Evolutionary conservation across 2,113 vertebrate genomes (phyloP), one percentile per base, ranked within the genome.

Genomic region (Chaenogobius annularis): DNA sequence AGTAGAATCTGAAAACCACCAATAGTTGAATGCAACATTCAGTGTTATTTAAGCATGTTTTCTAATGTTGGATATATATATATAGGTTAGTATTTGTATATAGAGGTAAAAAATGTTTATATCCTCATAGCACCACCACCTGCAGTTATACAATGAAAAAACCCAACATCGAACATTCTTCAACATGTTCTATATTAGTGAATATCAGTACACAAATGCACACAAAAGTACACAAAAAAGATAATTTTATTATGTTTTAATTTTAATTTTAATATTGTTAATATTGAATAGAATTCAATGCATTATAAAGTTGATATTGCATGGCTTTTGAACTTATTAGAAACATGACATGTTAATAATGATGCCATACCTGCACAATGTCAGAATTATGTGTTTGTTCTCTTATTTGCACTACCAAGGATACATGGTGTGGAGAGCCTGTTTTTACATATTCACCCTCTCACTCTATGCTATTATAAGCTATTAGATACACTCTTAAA

Each of bases 401-500:
- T 19, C 17, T 63, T 63, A 63, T 20, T 63, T 63, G 61, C 61
- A 63, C 61, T 63, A 63, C 61, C 9, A 63, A 12, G 15, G 8
- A 2, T 63, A 10, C 35, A 40, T 40, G 61, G 9, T n/a, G 61
- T 63, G 35, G 17, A 20, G 35, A 63, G 35, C 17, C 61, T 63
- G 35, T 35, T 43, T 62, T 40, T 63, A 73, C 66, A 66, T 22
- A 80, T 55, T 78, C 50, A 37, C 37, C 78, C 46, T 52, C 55
- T 40, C 6, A 31, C 37, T 40, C 37, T 40, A 7, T 64, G 10
- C 20, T 59, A 54, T 14, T 58, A 31, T 52, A 70, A 26, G 52
- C 70, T 80, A 43, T 19, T 43, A 46, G 26, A 37, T 52, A 70
- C 62, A 66, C 55, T 75, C 69, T 84, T 40, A 78, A 75, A 77